Base-by-base conservation (phyloP, 2,888 invertebrate species). In the Agonopterix alstromeriana region DNA sequence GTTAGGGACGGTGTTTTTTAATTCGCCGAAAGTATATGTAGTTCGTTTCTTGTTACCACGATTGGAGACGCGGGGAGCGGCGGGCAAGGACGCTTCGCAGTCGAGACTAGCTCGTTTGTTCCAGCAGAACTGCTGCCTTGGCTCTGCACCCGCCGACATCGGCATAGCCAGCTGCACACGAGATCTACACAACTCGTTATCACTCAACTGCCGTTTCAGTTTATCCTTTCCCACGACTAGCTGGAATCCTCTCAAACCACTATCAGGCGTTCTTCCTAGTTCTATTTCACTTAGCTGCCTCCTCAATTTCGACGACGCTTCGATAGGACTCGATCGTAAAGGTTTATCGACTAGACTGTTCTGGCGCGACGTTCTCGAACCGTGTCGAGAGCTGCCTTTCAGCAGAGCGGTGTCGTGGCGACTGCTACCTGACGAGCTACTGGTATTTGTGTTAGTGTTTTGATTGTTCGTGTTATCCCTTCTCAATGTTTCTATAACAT, bases 111-210 rank as follows among this genome's bases (percentile, higher is more conserved):
- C 77, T 48, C 81, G 77, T 57, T 76, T 68, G 68, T 58, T 70
- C 79, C 83, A 84, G 53, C 81, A 76, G 67, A 80, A 82, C 3
- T 77, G 63, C 53, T 70, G 77, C 8, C 78, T 67, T 46, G 82
- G 79, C 67, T 87, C 87, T 47, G 88, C 84, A 40, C 87, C 88
- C 48, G 88, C 88, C n/a, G 88, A 87, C 81, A 84, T 80, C 52
- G 89, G 88, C 85, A 87, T 77, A 53, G 82, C 82, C 49, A 83
- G 61, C 53, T 73, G 83, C 56, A 77, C 74, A 8, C 82, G 72
- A 43, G 81, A 73, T 49, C 72, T 58, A 47, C 80, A 72, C 65
- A 85, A 57, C 67, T 82, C 86, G 60, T 82, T 82, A 56, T 85
- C 85, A 59, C 86, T 86, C 65, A 84, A 55, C 65, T 86, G 86